phyloP scores from a whole-genome alignment of 2,113 vertebrate genomes.

The Nansenia antarctica region DNA sequence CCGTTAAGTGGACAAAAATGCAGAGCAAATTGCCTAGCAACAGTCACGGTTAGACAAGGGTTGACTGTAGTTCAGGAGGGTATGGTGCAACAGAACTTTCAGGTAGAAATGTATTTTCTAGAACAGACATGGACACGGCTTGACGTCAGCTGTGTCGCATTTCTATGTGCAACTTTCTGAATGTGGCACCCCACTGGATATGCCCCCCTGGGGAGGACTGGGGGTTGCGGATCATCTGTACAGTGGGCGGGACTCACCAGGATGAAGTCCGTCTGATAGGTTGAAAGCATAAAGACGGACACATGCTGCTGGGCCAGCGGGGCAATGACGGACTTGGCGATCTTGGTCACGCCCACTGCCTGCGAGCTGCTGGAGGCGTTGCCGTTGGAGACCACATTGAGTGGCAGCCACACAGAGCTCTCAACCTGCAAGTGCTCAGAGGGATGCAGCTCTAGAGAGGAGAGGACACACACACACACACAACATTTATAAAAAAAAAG shows the following conservation, averaged over 20 bases:
- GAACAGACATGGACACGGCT: not conserved
- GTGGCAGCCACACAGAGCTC: conserved; percentile 89
- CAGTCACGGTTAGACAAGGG: not conserved
- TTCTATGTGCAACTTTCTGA: no score
- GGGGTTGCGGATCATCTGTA: not conserved
- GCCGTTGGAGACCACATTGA: conserved; percentile 90
- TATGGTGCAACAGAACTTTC: not conserved
- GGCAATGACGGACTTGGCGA: conserved; percentile 91
- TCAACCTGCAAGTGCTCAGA: conserved; percentile 92
- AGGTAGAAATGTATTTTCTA: not conserved
- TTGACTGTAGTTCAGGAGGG: not conserved
- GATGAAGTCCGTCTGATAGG: conserved; percentile 93
- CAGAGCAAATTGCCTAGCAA: not conserved
- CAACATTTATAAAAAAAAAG: not conserved
- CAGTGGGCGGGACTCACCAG: conserved; percentile 75
- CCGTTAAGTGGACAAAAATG: conserved; percentile 18
- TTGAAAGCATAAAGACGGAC: conserved; percentile 95
- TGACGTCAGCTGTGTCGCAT: not conserved
- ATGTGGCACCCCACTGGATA: not conserved
- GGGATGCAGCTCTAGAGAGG: conserved; percentile 80
- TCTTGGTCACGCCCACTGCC: conserved; percentile 94
- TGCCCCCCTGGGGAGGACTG: not conserved
- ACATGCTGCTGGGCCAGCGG: conserved; percentile 94
- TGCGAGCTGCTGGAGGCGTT: conserved; percentile 80
- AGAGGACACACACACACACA: not conserved